Percentiles rank a stretch among this genome's conserved stretches.
Evolutionary conservation across 2,113 vertebrate species (phyloP).

Genomic region (Hyperopisus bebe): DNA sequence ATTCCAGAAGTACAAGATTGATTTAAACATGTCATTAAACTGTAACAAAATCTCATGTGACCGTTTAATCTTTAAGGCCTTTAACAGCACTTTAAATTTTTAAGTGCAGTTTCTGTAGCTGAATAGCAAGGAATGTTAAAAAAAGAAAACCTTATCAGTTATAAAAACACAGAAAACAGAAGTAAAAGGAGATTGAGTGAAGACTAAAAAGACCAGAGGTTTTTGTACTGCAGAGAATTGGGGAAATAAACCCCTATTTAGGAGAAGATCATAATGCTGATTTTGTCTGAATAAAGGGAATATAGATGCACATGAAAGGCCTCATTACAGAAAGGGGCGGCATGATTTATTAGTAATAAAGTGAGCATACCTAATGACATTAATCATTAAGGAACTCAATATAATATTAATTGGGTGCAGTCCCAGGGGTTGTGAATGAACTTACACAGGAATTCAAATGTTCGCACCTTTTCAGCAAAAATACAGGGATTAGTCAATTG

Average conservation of each 20-base stretch:
- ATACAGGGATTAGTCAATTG: not conserved
- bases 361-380: conserved; percentile 1
- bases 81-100: not conserved
- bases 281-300: not conserved
- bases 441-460: not conserved
- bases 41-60: not conserved
- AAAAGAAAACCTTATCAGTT: not conserved
- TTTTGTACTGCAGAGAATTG: not conserved
- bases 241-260: not conserved
- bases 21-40: not conserved
- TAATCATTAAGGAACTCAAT: conserved; percentile 12
- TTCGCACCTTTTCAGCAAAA: not conserved
- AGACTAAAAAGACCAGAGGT: not conserved
- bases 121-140: not conserved
- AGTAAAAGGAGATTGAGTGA: not conserved
- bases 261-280: not conserved
- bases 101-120: not conserved
- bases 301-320: not conserved
- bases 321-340: not conserved
- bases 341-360: conserved; percentile 7
- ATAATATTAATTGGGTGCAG: conserved; percentile 10
- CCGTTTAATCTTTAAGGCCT: not conserved
- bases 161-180: not conserved
- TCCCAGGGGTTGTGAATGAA: not conserved
- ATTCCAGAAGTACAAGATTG: not conserved